phyloP scores from a whole-genome alignment of 2,113 vertebrate genomes.

The Rallus limicola region DNA sequence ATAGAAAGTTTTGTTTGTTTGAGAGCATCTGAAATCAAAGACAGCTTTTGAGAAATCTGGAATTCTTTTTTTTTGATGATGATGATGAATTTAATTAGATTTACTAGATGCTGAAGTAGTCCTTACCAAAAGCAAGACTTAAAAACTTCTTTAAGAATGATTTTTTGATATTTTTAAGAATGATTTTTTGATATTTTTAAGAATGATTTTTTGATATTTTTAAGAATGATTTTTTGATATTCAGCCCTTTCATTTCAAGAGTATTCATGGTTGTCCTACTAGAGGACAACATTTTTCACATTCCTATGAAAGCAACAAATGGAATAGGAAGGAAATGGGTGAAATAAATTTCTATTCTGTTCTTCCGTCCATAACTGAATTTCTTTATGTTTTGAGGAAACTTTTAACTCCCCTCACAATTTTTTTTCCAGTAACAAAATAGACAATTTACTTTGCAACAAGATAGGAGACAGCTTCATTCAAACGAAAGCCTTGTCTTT shows the following conservation, averaged over 20 bases:
- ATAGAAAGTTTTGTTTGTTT: neutral
- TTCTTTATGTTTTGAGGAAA: neutral
- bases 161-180: neutral
- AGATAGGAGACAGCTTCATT: neutral
- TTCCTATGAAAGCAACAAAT: neutral
- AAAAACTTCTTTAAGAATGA: neutral
- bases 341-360: neutral
- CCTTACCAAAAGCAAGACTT: neutral
- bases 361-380: neutral
- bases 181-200: neutral
- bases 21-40: neutral
- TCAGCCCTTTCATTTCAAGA: neutral
- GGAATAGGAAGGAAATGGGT: neutral
- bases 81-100: neutral
- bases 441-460: neutral
- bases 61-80: neutral
- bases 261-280: neutral
- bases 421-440: neutral
- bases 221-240: no score
- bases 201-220: neutral
- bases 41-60: neutral
- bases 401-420: rapidly evolving
- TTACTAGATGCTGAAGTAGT: neutral
- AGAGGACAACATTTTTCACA: neutral
- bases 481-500: neutral